Evolutionary conservation across 2,113 vertebrate genomes (phyloP), one percentile per base, ranked within the genome.

Genomic region (Acrocephalus kingi): DNA sequence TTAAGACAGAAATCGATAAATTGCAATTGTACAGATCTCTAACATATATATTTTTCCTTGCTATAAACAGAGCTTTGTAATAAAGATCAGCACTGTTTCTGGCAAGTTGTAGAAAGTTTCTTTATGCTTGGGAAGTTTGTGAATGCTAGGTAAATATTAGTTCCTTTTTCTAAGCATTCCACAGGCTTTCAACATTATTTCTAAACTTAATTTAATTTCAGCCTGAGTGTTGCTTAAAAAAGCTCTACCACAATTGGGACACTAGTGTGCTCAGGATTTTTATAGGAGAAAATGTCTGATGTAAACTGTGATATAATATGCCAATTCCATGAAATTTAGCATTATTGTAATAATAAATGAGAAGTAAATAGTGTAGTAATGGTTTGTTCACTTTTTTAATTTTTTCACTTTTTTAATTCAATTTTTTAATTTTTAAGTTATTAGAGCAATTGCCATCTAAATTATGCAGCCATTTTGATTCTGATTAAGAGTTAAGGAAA

Each of bases 181-280:
- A 9, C 4, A 77, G 37, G 10, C 61, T 97, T 63, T 82, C 23
- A 94, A 69, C 9, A 51, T 79, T 81, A 49, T 72, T 89, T 49
- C 30, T 24, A 87, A 37, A 37, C 10, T 63, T 84, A 33, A 71
- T 94, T 95, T 94, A 78, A 86, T 95, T 96, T 96, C 92, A 95
- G 48, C 55, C 8, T 66, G 37, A 52, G 31, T 33, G 39, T 73
- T 45, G 22, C 84, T 84, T 76, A 31, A 46, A 52, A 75, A 75
- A 73, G 15, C 13, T 22, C 39, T 54, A 51, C 17, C 12, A 54
- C 52, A 52, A 28, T 16, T 89, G 27, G 7, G 21, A 77, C 55
- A n/a, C 4, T 87, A 54, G 45, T 66, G 14, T 89, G 80, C 46
- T 96, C 8, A 31, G 48, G 43, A 54, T 72, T 93, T 87, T 31